A percentile compares a stretch with the other conserved stretches of the same genome.
Evolutionary conservation across 2,888 invertebrate species (phyloP).

Genomic region (Epinotia nisella): DNA sequence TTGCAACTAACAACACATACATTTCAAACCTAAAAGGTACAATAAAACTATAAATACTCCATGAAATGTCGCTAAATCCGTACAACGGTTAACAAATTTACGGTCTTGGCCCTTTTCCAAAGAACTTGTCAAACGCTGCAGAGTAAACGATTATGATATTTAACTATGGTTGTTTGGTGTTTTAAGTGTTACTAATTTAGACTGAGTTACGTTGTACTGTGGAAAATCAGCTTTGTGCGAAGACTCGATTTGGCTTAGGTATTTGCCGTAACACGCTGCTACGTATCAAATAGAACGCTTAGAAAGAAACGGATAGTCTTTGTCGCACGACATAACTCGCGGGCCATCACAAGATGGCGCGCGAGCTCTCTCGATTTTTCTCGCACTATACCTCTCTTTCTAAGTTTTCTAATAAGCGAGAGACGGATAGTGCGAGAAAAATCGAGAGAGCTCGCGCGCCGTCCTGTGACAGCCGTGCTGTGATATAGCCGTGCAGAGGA

Average conservation of each 20-base stretch:
- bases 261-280: not conserved
- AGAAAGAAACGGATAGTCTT: too few relatives aligned
- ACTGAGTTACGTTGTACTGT: conserved; percentile 7
- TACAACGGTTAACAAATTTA: conserved; percentile 21
- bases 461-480: too few relatives aligned
- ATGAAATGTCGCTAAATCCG: conserved; percentile 34
- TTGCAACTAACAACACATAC: conserved; percentile 8
- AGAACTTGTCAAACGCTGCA: conserved; percentile 28
- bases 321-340: too few relatives aligned
- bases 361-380: too few relatives aligned
- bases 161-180: conserved; percentile 15
- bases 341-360: too few relatives aligned
- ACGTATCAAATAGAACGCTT: too few relatives aligned
- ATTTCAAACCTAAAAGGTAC: conserved; percentile 8
- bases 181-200: conserved; percentile 28
- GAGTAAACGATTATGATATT: conserved; percentile 27
- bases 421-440: too few relatives aligned
- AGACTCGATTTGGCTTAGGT: not conserved
- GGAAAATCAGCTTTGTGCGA: not conserved
- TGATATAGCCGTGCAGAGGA: too few relatives aligned
- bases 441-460: too few relatives aligned
- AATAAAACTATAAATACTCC: conserved; percentile 23
- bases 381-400: too few relatives aligned
- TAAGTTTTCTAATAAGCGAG: too few relatives aligned
- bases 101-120: conserved; percentile 36